phyloP scores from a whole-genome alignment of 2,888 invertebrate species.

The Masnerella sp. region DNA sequence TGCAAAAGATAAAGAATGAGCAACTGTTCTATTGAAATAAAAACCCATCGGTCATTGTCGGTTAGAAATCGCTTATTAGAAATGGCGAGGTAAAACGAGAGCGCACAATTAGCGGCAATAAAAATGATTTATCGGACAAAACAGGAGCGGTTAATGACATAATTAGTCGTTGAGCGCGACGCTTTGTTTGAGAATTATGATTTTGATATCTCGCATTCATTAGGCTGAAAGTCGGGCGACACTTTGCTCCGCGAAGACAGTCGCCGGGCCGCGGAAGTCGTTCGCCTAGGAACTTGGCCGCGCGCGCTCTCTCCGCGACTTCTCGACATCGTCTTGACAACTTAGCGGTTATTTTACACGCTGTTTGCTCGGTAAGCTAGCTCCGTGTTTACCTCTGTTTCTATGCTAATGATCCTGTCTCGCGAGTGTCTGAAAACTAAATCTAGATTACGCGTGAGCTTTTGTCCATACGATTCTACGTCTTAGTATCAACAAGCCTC shows the following conservation, averaged over 20 bases:
- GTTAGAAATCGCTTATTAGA: too few relatives aligned
- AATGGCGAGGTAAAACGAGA: too few relatives aligned
- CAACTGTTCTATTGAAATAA: too few relatives aligned
- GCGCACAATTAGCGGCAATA: conserved; percentile 38
- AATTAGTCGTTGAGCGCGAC: conserved; percentile 50
- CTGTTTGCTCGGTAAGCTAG: conserved; percentile 77
- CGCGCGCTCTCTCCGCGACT: conserved; percentile 58
- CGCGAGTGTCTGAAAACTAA: conserved; percentile 56
- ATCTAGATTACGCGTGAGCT: conserved; percentile 52
- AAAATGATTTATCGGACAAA: conserved; percentile 40
- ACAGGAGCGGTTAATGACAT: conserved; percentile 48
- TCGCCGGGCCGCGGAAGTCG: conserved; percentile 69
- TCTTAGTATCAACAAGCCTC: conserved; percentile 54
- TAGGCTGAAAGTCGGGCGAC: conserved; percentile 65
- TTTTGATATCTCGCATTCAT: conserved; percentile 53
- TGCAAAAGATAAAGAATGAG: too few relatives aligned
- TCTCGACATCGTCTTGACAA: conserved; percentile 76
- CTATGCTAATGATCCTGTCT: conserved; percentile 75
- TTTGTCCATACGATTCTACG: conserved; percentile 48
- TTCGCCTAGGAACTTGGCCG: conserved; percentile 69
- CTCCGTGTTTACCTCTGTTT: conserved; percentile 76
- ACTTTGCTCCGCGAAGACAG: conserved; percentile 67
- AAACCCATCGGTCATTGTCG: too few relatives aligned
- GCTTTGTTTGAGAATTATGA: conserved; percentile 55
- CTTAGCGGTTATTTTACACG: conserved; percentile 78